Evolutionary conservation across 2,888 invertebrate species (phyloP), one percentile per base, ranked within the genome.

Genomic region (Dermolepida albohirtum): DNA sequence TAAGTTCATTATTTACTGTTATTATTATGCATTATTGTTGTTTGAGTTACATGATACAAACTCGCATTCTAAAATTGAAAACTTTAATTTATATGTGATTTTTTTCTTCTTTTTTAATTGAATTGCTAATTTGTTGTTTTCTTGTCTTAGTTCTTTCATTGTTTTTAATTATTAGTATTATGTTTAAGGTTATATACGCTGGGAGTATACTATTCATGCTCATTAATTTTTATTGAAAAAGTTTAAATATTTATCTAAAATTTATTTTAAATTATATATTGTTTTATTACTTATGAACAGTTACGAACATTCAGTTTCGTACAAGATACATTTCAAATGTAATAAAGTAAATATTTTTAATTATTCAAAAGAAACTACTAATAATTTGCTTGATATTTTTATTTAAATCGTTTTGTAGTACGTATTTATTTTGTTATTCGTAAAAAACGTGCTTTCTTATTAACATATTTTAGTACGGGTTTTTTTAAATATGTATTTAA

Each of bases 1-100:
- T 75, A 72, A 73, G 70, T 75, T 75, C 72, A 70, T 74, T 74
- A 73, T 74, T 71, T 69, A 22, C 34, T 7, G 71, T 74, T 70
- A 64, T 72, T 71, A 63, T 71, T 70, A 67, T 55, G 63, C 67
- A 69, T 22, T 10, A 27, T 7, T 7, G 22, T 17, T 7, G 34
- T 54, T 34, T 6, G 34, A 34, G 4, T 70, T 47, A 67, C 64
- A 44, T 51, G 66, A 65, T 67, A 69, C 57, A 34, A 64, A 52
- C 49, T 43, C 14, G 47, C 39, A 63, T 68, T 71, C 66, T 68
- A 39, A 34, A 55, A 65, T 59, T 68, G 54, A 54, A 62, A 51
- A 17, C 67, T 65, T 54, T 66, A 65, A 65, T 34, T 34, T 34
- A 34, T 34, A 10, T 2, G 34, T 22, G 34, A 34, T 34, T 34